Evolutionary conservation across 2,888 invertebrate genomes (phyloP).

Genomic region (Chamaedrilus cognettii): DNA sequence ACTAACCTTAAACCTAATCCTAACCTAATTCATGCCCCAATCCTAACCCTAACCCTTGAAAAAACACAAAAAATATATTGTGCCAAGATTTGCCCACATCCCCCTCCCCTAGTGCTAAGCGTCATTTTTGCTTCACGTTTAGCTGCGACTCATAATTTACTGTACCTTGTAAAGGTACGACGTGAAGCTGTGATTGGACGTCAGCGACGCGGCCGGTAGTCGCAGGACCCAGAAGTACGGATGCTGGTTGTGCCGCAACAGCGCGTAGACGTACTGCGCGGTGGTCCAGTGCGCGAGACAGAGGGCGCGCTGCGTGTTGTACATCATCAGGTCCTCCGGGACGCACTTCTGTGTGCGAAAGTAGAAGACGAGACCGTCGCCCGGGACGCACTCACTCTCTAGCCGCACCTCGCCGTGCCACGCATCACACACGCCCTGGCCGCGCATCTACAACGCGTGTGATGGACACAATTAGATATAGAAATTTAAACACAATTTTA

Average conservation of each 20-base stretch:
- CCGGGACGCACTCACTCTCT: constrained; percentile 34
- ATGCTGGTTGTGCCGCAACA: constrained; percentile 22
- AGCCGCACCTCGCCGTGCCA: constrained; percentile 32
- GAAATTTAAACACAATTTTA: no score
- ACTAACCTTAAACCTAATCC: no score
- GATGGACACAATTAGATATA: no score
- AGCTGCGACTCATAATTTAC: not conserved
- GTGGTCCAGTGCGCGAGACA: constrained; percentile 34
- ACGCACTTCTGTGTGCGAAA: constrained; percentile 32
- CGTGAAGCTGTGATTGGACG: constrained; percentile 13
- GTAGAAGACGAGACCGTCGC: constrained; percentile 31
- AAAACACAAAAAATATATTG: no score
- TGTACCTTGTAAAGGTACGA: constrained; percentile 22
- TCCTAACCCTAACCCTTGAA: no score
- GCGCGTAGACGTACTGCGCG: constrained; percentile 22
- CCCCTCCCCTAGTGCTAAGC: no score
- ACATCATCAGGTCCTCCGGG: constrained; percentile 34
- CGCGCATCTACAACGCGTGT: no score
- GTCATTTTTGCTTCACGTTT: no score
- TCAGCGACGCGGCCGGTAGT: constrained; percentile 13
- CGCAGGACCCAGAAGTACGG: constrained; percentile 33
- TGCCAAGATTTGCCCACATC: no score
- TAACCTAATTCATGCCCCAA: no score
- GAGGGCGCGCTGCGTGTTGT: constrained; percentile 25
- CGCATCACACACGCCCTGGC: constrained; percentile 29